Conservation (phyloP, 2,888 invertebrate species). For the Acleris emargana region DNA sequence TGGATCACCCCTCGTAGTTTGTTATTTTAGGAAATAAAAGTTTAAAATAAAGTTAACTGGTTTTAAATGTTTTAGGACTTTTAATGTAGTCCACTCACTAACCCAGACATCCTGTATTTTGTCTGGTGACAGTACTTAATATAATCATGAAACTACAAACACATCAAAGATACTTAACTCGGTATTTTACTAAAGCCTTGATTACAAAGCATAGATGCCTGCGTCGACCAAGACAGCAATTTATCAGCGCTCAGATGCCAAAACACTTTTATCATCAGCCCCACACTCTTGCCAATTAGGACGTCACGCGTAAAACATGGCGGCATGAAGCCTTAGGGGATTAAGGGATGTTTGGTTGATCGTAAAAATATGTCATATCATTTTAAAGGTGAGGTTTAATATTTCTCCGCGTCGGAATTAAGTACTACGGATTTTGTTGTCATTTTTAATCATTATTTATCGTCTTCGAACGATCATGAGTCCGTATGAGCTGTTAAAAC, state of each 20-base stretch:
- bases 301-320: conserved; percentile 21
- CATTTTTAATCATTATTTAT: background rate
- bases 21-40: too few relatives aligned
- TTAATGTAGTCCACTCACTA: too few relatives aligned
- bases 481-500: too few relatives aligned
- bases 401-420: background rate
- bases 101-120: too few relatives aligned
- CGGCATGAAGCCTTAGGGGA: background rate
- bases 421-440: too few relatives aligned
- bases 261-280: conserved; percentile 21
- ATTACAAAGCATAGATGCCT: conserved; percentile 1
- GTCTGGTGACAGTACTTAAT: too few relatives aligned
- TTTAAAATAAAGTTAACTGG: too few relatives aligned
- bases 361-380: conserved; percentile 3
- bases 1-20: too few relatives aligned
- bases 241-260: conserved; percentile 8
- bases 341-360: background rate
- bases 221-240: background rate
- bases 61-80: too few relatives aligned
- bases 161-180: background rate
- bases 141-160: too few relatives aligned
- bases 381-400: background rate
- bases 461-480: too few relatives aligned
- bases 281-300: conserved; percentile 19
- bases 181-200: background rate